Percentiles rank a stretch among this genome's conserved stretches.
Conservation (phyloP, 1,140 invertebrate species). For the Chrysomallon squamiferum region DNA sequence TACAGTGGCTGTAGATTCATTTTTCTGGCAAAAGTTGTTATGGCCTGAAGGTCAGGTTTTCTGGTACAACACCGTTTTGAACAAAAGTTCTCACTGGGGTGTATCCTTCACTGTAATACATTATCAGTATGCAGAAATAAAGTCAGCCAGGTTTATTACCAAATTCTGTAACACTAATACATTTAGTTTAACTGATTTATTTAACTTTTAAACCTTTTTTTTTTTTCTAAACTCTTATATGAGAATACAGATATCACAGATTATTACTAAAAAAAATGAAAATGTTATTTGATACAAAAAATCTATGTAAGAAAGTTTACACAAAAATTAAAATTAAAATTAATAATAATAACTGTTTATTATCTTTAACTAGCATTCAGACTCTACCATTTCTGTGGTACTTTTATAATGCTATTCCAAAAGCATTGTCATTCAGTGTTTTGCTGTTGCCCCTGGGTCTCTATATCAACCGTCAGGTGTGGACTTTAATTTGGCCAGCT, state of each 20-base stretch:
- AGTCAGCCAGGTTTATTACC: no score
- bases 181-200: no score
- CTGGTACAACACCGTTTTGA: constrained; percentile 93
- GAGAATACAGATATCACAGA: no score
- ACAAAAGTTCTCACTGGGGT: constrained; percentile 96
- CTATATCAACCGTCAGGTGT: constrained; percentile 74
- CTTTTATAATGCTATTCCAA: constrained; percentile 94
- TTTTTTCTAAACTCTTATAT: no score
- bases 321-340: no score
- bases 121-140: no score
- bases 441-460: constrained; percentile 84
- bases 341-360: no score
- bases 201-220: no score
- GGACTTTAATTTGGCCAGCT: constrained; percentile 76
- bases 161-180: no score
- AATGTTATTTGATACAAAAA: no score
- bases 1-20: constrained; percentile 87
- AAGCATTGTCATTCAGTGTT: constrained; percentile 82
- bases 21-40: constrained; percentile 87
- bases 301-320: no score
- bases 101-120: constrained; percentile 93
- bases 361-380: constrained; percentile 63
- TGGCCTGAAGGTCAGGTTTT: constrained; percentile 99
- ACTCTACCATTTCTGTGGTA: constrained; percentile 98
- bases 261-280: no score